phyloP scores from a whole-genome alignment of 2,797 vertebrate species.

The Monodelphis domestica region DNA sequence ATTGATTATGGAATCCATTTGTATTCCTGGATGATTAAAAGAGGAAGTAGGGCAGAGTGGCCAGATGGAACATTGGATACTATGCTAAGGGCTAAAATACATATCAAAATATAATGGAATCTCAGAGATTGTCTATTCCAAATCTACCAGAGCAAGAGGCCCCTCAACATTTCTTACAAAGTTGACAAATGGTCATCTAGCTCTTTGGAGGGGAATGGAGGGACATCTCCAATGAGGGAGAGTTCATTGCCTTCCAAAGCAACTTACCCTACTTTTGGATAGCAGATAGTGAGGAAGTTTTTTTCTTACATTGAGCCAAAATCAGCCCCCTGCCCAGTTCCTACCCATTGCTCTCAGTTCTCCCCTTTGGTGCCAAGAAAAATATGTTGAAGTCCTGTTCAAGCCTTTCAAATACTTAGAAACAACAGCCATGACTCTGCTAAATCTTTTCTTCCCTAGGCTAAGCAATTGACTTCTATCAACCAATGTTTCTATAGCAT shows the following conservation, averaged over 20 bases:
- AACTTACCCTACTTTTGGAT: not conserved
- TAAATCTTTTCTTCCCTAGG: not conserved
- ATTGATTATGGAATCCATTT: not conserved
- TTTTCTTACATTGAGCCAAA: not conserved
- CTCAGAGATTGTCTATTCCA: not conserved
- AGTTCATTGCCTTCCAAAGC: not conserved
- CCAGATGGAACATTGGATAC: not conserved
- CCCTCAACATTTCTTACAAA: not conserved
- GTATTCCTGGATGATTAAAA: not conserved
- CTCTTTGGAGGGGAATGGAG: not conserved
- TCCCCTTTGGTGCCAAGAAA: not conserved
- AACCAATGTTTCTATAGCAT: not conserved
- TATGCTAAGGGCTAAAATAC: not conserved
- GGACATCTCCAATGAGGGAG: not conserved
- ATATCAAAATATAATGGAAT: slow-evolving; percentile 1
- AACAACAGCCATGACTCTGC: not conserved
- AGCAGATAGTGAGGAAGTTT: not conserved
- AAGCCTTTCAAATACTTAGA: not conserved
- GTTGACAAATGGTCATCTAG: not conserved
- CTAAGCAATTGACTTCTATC: not conserved
- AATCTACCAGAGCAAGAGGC: not conserved
- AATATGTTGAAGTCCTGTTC: not conserved
- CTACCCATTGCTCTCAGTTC: not conserved
- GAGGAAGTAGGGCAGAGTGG: not conserved
- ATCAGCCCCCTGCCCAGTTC: not conserved